Evolutionary conservation across 2,113 vertebrate genomes (phyloP), one percentile per base, ranked within the genome.

Genomic region (Gallinago undulata): DNA sequence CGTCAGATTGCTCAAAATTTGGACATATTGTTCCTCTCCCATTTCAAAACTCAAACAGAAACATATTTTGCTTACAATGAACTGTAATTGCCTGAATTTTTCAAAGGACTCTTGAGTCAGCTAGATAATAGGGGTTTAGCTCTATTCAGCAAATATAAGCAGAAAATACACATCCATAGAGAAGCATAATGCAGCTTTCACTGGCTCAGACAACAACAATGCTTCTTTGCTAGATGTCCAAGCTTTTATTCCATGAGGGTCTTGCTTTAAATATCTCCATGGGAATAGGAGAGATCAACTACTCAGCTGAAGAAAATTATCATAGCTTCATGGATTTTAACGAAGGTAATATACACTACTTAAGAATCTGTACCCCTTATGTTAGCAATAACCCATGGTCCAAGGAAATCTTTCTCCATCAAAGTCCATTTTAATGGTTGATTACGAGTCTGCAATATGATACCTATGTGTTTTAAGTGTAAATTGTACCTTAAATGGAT

Each of bases 41-140:
- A 69, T 86, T 81, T 94, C 50, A 67, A 81, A 87, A 89, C 19
- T 75, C 68, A 89, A 45, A 94, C 28, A 74, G 35, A 87, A 93
- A 87, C 33, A 48, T 24, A 67, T 88, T 93, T 94, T 92, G 37
- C 51, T 72, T 84, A 37, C 45, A 87, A 72, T 68, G 39, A 82
- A 78, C 57, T 81, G 55, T 64, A 81, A 68, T 87, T 78, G 69
- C 53, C 19, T 95, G 48, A 41, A 50, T 87, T 85, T 93, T 93
- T 94, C 90, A 94, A 90, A 91, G 45, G 55, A 80, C 63, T 28
- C 67, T 93, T 73, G 70, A 94, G 64, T 87, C 83, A 75, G 39
- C 16, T 59, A 56, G 79, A 55, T 92, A 95, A 87, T 75, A 84
- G 24, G 10, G 39, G 10, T 64, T 90, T 90, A 77, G 13, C 28